These are phyloP conservation scores for Eupithecia abbreviata DNA, from an alignment of 2,888 invertebrate genomes.

Conservation along the genomic window DNA sequence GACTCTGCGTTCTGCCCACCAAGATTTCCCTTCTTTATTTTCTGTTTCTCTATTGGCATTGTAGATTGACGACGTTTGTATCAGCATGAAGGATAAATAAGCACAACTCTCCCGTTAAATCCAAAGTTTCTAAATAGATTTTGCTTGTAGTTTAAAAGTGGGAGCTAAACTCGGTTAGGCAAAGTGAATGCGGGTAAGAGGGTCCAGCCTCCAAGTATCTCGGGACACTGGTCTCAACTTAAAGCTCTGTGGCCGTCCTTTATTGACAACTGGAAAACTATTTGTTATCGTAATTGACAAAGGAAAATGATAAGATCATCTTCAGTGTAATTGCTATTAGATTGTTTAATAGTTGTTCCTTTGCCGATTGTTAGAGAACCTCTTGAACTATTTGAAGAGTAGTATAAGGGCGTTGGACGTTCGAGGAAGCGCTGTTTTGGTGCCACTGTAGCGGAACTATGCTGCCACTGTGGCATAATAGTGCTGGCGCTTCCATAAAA, in stretches of 20 bases:
- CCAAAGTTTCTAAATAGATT: conserved; percentile 61
- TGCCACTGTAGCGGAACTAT: conserved; percentile 7
- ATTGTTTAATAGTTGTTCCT: conserved; percentile 40
- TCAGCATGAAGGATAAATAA: conserved; percentile 63
- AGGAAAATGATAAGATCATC: conserved; percentile 51
- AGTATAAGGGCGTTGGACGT: not conserved
- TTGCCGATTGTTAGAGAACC: conserved; percentile 43
- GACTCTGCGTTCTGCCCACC: conserved; percentile 51
- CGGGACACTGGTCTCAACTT: conserved; percentile 66
- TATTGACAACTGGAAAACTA: conserved; percentile 58
- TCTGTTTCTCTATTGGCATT: conserved; percentile 54
- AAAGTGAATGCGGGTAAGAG: conserved; percentile 77
- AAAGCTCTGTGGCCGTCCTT: conserved; percentile 67
- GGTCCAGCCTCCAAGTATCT: conserved; percentile 81
- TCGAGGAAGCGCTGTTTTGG: conserved; percentile 10
- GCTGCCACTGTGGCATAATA: not conserved
- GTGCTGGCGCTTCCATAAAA: not conserved
- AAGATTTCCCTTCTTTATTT: conserved; percentile 50
- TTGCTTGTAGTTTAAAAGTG: conserved; percentile 72
- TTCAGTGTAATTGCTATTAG: conserved; percentile 38
- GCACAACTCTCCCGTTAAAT: conserved; percentile 67
- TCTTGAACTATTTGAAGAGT: conserved; percentile 11
- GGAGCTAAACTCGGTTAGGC: conserved; percentile 65
- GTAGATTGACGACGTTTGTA: conserved; percentile 52
- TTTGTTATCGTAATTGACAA: conserved; percentile 57